Percentiles rank a stretch among this genome's conserved stretches.
Conservation (phyloP, 2,113 vertebrate species). For the Mandrillus leucophaeus region DNA sequence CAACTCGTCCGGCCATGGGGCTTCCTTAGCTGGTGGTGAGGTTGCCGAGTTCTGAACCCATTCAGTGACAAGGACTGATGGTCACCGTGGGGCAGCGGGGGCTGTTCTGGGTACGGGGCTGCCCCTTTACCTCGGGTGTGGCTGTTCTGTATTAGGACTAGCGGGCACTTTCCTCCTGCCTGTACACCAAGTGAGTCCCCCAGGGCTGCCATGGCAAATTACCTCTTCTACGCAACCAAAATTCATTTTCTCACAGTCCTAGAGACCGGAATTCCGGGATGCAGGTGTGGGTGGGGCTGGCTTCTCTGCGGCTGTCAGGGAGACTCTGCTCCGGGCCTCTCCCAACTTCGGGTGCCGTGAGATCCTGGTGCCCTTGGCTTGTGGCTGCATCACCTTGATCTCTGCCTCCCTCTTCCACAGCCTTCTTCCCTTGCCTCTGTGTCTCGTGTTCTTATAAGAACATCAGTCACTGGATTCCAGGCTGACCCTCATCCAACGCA, state of each 20-base stretch:
- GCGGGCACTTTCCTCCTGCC: accelerated
- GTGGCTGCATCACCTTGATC: accelerated
- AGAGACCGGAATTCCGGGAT: background rate
- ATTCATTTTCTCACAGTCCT: background rate
- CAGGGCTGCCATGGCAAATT: no score
- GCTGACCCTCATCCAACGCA: accelerated
- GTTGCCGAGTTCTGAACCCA: background rate
- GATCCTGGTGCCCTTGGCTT: no score
- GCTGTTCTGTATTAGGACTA: background rate
- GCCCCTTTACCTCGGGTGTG: background rate
- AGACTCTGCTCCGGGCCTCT: accelerated
- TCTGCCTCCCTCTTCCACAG: background rate
- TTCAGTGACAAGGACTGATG: background rate
- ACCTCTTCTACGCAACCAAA: background rate
- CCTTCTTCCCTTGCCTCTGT: background rate
- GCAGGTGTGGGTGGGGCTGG: background rate
- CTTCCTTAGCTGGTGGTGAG: no score
- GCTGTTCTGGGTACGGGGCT: background rate
- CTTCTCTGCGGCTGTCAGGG: background rate
- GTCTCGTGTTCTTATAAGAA: background rate
- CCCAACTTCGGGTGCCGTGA: background rate
- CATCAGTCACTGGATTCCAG: background rate
- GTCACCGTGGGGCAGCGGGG: no score
- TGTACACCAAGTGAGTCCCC: accelerated
- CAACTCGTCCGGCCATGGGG: background rate